Percentiles rank a stretch among this genome's conserved stretches.
These are phyloP conservation scores for Cremastobaeus sp. DNA, from an alignment of 2,888 invertebrate genomes.

Conservation along the genomic window DNA sequence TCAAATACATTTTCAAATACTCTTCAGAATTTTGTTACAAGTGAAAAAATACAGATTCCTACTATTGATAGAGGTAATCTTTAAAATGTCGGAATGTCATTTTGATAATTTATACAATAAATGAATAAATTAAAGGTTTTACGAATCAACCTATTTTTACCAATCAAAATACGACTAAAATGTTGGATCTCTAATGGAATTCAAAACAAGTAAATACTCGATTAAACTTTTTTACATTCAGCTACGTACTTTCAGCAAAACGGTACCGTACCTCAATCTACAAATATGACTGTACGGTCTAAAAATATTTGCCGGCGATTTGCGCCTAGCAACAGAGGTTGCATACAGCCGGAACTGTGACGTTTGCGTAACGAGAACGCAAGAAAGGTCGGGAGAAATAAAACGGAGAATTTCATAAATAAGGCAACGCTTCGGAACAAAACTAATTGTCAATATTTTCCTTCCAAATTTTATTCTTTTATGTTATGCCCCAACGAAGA, in stretches of 20 bases:
- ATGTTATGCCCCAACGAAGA: no score
- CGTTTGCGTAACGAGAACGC: conserved; percentile 67
- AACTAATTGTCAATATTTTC: conserved; percentile 31
- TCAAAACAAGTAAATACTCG: not conserved
- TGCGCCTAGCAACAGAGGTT: conserved; percentile 75
- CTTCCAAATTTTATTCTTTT: no score
- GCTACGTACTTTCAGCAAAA: conserved; percentile 21
- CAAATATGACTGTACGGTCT: conserved; percentile 70
- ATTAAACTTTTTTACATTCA: conserved; percentile 4
- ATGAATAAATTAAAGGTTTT: no score
- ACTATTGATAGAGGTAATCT: no score
- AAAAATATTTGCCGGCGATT: conserved; percentile 72
- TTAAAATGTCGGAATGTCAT: no score
- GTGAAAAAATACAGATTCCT: no score
- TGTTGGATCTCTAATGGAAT: not conserved
- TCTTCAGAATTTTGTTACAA: not conserved
- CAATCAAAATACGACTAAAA: not conserved
- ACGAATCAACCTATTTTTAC: no score
- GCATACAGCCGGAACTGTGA: conserved; percentile 71
- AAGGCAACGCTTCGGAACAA: conserved; percentile 45
- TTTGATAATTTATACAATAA: no score
- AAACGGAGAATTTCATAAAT: conserved; percentile 60
- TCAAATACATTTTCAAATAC: not conserved
- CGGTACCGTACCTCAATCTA: conserved; percentile 54
- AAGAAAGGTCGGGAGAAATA: conserved; percentile 62